These are phyloP conservation scores for Linnaemya vulpina DNA, from an alignment of 2,888 invertebrate species.

Conservation along the genomic window DNA sequence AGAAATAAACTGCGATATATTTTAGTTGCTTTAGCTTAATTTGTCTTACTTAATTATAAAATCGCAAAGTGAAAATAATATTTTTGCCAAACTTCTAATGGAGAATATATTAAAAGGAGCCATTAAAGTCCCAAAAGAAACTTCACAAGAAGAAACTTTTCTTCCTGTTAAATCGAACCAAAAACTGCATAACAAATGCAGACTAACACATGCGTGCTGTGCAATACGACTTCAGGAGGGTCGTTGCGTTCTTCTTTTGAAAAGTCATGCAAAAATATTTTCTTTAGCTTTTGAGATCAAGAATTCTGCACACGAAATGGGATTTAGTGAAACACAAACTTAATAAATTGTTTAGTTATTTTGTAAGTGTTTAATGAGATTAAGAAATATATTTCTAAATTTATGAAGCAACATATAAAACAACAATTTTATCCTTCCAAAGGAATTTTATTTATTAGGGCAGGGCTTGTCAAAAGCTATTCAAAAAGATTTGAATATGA, in stretches of 20 bases:
- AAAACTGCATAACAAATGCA: not conserved
- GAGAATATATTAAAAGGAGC: constrained; percentile 10
- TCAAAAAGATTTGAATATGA: no score
- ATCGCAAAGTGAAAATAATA: constrained; percentile 22
- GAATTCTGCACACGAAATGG: no score
- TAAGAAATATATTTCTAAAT: no score
- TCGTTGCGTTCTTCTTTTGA: not conserved
- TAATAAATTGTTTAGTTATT: no score
- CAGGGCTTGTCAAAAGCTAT: no score
- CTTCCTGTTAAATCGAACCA: not conserved
- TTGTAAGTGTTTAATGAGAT: no score
- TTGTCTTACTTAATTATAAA: constrained; percentile 45
- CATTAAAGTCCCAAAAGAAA: constrained; percentile 19
- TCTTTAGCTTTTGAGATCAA: no score
- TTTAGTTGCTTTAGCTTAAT: constrained; percentile 13
- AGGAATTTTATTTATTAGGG: no score
- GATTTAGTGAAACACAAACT: no score
- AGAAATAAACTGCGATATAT: constrained; percentile 4
- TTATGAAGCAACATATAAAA: no score
- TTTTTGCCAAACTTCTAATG: constrained; percentile 23
- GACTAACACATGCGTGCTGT: not conserved
- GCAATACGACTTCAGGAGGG: not conserved
- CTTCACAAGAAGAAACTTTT: constrained; percentile 24
- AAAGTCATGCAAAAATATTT: no score
- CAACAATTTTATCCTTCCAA: no score